Percentiles rank a stretch among this genome's conserved stretches.
Conservation (phyloP, 1,140 invertebrate genomes). For the Camponotus vicinus region DNA sequence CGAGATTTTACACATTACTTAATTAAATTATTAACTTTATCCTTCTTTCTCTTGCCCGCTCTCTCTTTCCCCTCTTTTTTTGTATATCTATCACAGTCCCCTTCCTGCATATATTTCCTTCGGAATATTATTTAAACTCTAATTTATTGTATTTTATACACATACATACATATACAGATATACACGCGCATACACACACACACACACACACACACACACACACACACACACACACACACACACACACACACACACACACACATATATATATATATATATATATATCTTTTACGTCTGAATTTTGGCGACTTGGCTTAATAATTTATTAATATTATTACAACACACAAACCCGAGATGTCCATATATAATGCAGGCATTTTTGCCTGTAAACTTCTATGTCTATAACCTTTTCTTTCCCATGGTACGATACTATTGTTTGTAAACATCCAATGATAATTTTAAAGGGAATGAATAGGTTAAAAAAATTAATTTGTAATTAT, state of each 20-base stretch:
- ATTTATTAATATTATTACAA: conserved; percentile 75
- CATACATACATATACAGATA: conserved; percentile 12
- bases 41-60: conserved; percentile 52
- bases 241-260: background rate
- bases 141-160: conserved; percentile 80
- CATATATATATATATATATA: conserved; percentile 51
- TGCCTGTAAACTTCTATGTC: background rate
- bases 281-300: conserved; percentile 74
- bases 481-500: conserved; percentile 54
- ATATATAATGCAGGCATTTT: conserved; percentile 25
- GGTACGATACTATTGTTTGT: background rate
- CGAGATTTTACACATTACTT: conserved; percentile 78
- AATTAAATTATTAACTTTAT: conserved; percentile 83
- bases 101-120: background rate
- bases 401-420: background rate
- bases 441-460: background rate
- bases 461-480: conserved; percentile 22
- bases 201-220: no score
- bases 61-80: conserved; percentile 35
- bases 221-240: background rate
- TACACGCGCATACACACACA: conserved; percentile 26
- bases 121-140: conserved; percentile 81
- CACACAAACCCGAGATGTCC: conserved; percentile 45
- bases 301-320: conserved; percentile 80
- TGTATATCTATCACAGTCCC: conserved; percentile 74